Evolutionary conservation across 2,113 vertebrate genomes (phyloP).

Genomic region (Podocnemis expansa): DNA sequence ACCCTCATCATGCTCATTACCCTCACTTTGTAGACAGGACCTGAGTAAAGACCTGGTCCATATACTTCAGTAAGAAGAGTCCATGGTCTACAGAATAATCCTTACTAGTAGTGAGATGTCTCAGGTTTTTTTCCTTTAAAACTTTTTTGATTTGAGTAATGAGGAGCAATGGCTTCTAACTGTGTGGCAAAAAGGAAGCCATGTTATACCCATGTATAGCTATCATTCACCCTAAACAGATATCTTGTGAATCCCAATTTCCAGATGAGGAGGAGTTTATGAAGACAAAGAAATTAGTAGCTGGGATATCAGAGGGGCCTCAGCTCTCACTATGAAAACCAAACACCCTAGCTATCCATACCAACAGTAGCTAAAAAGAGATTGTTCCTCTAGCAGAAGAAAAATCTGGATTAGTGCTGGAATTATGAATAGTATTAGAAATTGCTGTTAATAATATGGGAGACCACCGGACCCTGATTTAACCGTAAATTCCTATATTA

Average conservation of each 20-base stretch:
- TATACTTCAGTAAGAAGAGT: not conserved
- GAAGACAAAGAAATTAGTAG: not conserved
- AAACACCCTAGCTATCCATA: not conserved
- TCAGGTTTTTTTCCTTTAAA: not conserved
- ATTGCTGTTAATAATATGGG: not conserved
- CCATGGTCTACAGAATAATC: not conserved
- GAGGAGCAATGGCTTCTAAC: not conserved
- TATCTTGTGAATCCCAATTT: not conserved
- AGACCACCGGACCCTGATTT: not conserved
- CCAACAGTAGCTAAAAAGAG: not conserved
- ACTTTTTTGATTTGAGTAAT: not conserved
- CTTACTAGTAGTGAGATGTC: not conserved
- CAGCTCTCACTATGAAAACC: not conserved
- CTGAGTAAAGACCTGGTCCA: not conserved
- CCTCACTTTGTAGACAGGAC: not conserved
- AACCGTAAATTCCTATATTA: not conserved
- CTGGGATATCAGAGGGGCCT: not conserved
- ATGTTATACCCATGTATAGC: not conserved
- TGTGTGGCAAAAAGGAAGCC: not conserved
- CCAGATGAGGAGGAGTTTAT: not conserved
- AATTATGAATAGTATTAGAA: not conserved
- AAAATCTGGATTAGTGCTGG: not conserved
- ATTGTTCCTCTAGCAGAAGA: not conserved
- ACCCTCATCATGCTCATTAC: not conserved
- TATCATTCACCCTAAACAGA: not conserved